phyloP scores from a whole-genome alignment of 2,888 invertebrate species.

The Synergus laeviventris region DNA sequence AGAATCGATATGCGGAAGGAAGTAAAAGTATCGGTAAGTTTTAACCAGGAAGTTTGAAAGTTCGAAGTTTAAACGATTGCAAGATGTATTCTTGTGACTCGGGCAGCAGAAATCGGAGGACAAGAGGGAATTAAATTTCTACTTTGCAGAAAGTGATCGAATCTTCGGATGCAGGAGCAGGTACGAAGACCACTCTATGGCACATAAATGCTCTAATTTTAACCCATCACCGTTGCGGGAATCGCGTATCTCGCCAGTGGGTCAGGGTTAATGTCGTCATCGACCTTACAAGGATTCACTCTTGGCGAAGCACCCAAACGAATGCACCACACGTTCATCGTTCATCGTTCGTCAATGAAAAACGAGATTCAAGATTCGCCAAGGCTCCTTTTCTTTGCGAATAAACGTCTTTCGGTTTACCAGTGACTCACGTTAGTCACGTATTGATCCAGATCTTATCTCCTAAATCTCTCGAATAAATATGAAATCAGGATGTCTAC shows the following conservation, averaged over 20 bases:
- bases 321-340: slow-evolving; percentile 19
- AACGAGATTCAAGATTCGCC: slow-evolving; percentile 13
- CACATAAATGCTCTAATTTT: slow-evolving; percentile 51
- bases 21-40: neutral
- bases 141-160: neutral
- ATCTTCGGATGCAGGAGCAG: neutral
- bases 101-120: neutral
- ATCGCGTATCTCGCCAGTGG: slow-evolving; percentile 49
- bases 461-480: neutral
- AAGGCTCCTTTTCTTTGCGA: neutral
- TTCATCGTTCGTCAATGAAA: slow-evolving; percentile 19
- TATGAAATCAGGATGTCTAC: neutral
- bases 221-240: slow-evolving; percentile 40
- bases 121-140: neutral
- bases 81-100: neutral
- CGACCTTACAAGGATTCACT: slow-evolving; percentile 59
- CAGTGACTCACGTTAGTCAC: neutral
- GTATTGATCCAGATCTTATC: neutral
- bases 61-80: neutral
- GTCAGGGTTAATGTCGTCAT: slow-evolving; percentile 58
- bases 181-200: slow-evolving; percentile 1
- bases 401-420: slow-evolving; percentile 27
- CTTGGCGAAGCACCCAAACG: slow-evolving; percentile 51
- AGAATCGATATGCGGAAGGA: slow-evolving; percentile 6
- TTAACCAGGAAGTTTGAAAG: too few relatives aligned